Evolutionary conservation across 2,113 vertebrate species (phyloP), one percentile per base, ranked within the genome.

Genomic region (Dasyornis broadbenti): DNA sequence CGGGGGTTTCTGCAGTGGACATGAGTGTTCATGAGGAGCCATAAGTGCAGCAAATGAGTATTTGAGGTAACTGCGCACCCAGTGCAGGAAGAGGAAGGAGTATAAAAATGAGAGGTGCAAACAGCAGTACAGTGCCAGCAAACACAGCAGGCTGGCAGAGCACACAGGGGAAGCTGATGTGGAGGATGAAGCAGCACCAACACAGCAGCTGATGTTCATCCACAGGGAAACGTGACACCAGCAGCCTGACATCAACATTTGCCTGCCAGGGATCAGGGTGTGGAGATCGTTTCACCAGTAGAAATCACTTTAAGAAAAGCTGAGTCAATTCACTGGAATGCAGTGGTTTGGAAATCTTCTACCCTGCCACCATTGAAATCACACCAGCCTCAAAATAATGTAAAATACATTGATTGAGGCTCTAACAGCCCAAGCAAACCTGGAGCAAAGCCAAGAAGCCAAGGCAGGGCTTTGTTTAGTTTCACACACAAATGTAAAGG

Each of bases 121-220:
- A 56, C 31, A 53, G 60, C 66, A 50, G 56, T 0, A 35, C 61
- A 49, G 84, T 8, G 63, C 52, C 77, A 81, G 84, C 68, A 40
- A 14, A 30, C 24, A 3, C n/a, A 42, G 83, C 75, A 28, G 69
- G 82, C 31, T 35, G 82, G 40, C 75, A 69, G 44, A 70, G 71
- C 59, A 47, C 39, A 2, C 0, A 1, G 53, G 45, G 21, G 18
- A 50, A 13, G 59, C 3, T 47, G 63, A 9, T 35, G 75, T 15
- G 65, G 40, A 42, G 45, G 35, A 18, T 7, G 44, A 59, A 76
- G 71, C 19, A 11, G 30, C 59, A 44, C 47, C 31, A 57, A 35
- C 8, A 15, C 13, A 37, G 68, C 57, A 68, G 80, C 8, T 39
- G 81, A 86, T 13, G 61, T 52, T 53, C 59, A 10, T 61, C 45